A percentile compares a stretch with the other conserved stretches of the same genome.
These are phyloP conservation scores for Sialis lutaria DNA, from an alignment of 2,888 invertebrate genomes.

Conservation along the genomic window DNA sequence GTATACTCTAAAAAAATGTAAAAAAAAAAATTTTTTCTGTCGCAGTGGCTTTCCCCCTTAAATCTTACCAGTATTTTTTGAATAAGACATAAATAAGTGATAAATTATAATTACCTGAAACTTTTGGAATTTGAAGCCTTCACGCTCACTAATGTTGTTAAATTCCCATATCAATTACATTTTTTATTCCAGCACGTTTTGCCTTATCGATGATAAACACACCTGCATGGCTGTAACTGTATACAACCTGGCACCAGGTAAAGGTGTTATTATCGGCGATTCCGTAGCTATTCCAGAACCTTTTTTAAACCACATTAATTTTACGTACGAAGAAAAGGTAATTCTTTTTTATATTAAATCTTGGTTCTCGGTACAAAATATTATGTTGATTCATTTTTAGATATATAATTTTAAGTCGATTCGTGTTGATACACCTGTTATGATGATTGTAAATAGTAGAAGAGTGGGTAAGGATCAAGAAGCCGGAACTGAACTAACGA, in stretches of 20 bases:
- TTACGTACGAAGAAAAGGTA: constrained; percentile 36
- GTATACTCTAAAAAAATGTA: no score
- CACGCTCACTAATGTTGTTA: constrained; percentile 2
- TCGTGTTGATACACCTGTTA: constrained; percentile 60
- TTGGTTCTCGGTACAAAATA: background rate
- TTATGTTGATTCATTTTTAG: constrained; percentile 29
- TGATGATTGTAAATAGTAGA: constrained; percentile 59
- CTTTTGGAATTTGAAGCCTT: no score
- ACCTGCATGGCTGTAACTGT: constrained; percentile 59
- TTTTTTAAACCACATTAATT: constrained; percentile 36
- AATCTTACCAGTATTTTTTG: no score
- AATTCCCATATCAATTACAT: constrained; percentile 2
- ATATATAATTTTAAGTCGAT: constrained; percentile 53
- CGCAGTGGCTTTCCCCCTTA: no score
- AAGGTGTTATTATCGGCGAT: constrained; percentile 73
- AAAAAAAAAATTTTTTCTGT: no score
- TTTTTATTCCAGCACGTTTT: constrained; percentile 52
- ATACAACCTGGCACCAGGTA: constrained; percentile 68
- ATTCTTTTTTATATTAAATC: constrained; percentile 13
- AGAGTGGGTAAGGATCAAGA: constrained; percentile 47
- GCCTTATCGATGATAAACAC: constrained; percentile 55
- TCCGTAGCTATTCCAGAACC: constrained; percentile 70
- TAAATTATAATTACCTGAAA: no score
- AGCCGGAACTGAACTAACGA: constrained; percentile 45
- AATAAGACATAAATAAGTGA: no score